Base-by-base conservation (phyloP, 2,113 vertebrate species). In the Vulpes lagopus region DNA sequence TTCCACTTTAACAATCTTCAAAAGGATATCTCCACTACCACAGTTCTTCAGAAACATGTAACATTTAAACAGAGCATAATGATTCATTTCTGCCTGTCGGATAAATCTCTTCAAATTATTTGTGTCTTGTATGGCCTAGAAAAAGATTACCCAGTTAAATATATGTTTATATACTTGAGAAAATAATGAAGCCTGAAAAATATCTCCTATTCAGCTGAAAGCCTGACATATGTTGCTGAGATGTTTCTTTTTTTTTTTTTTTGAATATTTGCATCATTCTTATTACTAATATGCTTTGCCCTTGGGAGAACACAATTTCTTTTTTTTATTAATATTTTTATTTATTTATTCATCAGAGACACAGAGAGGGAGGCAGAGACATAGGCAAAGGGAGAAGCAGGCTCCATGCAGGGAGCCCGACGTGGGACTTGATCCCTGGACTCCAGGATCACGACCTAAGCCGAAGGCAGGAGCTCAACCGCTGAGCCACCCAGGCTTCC, bases 101-200 rank as follows among this genome's bases (percentile, higher is more conserved):
- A 99, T 99, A 80, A 99, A 99, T 64, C 99, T 99, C 99, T 99
- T 99, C 98, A 99, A 98, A 98, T 99, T 99, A 99, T 99, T 99
- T 98, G 99, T 99, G 98, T 99, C 99, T 98, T 99, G 99, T 92
- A 99, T 99, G 82, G 99, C 99, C 99, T 99, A 99, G 23, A 81
- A 88, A 93, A 87, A 97, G 55, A 98, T 96, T 1, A 94, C 71
- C 23, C 91, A 78, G 83, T 96, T 89, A 96, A 96, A 43, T 81
- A 76, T 30, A 19, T 71, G 53, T 73, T 96, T 89, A 85, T 43
- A 43, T 43, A 43, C 43, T n/a, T 89, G 73, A 95, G 55, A 74
- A 23, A 69, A 87, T 84, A 84, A 96, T 5, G 25, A 96, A 71
- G 35, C 83, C 76, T 90, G 35, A 91, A 94, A 93, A 90, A 92